Evolutionary conservation across 2,888 invertebrate genomes (phyloP).

Genomic region (Heteromyza rotundicornis): DNA sequence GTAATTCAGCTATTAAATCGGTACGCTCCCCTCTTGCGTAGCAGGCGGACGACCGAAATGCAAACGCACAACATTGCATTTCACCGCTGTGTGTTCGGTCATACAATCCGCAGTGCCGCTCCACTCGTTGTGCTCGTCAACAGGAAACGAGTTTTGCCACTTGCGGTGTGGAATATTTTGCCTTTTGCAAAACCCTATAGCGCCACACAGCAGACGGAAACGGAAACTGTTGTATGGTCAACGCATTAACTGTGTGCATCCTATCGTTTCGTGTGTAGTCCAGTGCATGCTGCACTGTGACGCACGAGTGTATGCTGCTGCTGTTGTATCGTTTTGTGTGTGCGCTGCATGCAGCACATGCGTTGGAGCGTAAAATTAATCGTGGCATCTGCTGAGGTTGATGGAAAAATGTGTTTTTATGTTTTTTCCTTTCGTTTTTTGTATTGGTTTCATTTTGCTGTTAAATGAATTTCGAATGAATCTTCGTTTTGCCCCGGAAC

Average conservation of each 20-base stretch:
- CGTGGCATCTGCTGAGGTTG: conserved; percentile 40
- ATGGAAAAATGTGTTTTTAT: neutral
- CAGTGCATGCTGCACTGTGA: neutral
- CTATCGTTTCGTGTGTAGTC: conserved; percentile 22
- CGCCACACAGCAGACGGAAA: conserved; percentile 36
- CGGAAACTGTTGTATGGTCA: conserved; percentile 48
- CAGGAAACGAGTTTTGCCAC: conserved; percentile 37
- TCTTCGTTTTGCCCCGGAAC: too few species aligned
- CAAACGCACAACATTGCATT: neutral
- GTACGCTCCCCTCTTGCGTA: too few species aligned
- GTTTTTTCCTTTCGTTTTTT: too few species aligned
- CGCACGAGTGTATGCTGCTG: conserved; percentile 12
- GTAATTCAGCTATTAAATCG: conserved; percentile 55
- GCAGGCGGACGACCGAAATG: neutral
- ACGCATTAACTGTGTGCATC: conserved; percentile 35
- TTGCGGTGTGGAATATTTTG: conserved; percentile 34
- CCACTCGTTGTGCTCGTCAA: conserved; percentile 5
- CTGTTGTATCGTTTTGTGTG: too few species aligned
- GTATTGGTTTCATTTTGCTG: too few species aligned
- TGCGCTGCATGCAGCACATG: conserved; percentile 55
- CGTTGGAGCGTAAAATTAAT: conserved; percentile 59
- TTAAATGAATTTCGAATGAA: too few species aligned
- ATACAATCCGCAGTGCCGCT: neutral
- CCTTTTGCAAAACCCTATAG: conserved; percentile 10
- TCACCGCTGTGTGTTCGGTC: neutral